Evolutionary conservation across 2,113 vertebrate genomes (phyloP).

Genomic region (Poicephalus meyeri): DNA sequence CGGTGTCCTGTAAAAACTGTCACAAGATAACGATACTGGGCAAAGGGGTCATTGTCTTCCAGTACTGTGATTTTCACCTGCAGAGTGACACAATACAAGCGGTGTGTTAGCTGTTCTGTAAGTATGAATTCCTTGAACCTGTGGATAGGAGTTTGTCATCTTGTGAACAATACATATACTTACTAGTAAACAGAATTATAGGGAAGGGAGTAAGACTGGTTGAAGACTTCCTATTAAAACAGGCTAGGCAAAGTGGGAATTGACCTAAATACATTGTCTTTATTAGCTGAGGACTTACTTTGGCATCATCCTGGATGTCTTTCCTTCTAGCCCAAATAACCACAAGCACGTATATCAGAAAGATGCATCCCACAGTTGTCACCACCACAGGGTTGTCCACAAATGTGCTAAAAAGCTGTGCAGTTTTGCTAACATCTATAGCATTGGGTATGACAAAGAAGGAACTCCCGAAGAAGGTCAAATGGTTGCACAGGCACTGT

Average conservation of each 20-base stretch:
- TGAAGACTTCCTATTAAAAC: background rate
- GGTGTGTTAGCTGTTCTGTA: background rate
- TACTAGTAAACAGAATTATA: background rate
- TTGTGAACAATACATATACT: background rate
- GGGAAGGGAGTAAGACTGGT: background rate
- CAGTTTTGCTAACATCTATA: conserved; percentile 83
- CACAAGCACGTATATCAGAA: conserved; percentile 82
- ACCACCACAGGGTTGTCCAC: conserved; percentile 90
- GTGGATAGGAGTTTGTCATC: background rate
- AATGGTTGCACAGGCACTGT: conserved; percentile 92
- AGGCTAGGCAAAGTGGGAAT: background rate
- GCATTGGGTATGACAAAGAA: conserved; percentile 90
- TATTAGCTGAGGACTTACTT: conserved; percentile 74
- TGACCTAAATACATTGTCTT: background rate
- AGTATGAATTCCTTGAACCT: background rate
- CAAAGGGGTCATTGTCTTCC: conserved; percentile 91
- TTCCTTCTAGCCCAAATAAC: conserved; percentile 90
- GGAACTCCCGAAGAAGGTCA: conserved; percentile 93
- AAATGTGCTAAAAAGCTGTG: conserved; percentile 89
- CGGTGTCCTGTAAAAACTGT: conserved; percentile 89
- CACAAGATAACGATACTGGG: conserved; percentile 89
- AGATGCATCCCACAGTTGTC: conserved; percentile 87
- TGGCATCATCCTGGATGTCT: conserved; percentile 87
- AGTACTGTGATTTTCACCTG: conserved; percentile 90
- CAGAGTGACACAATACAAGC: background rate